Percentiles rank a stretch among this genome's conserved stretches.
Evolutionary conservation across 2,113 vertebrate genomes (phyloP).

Genomic region (Trachemys scripta): DNA sequence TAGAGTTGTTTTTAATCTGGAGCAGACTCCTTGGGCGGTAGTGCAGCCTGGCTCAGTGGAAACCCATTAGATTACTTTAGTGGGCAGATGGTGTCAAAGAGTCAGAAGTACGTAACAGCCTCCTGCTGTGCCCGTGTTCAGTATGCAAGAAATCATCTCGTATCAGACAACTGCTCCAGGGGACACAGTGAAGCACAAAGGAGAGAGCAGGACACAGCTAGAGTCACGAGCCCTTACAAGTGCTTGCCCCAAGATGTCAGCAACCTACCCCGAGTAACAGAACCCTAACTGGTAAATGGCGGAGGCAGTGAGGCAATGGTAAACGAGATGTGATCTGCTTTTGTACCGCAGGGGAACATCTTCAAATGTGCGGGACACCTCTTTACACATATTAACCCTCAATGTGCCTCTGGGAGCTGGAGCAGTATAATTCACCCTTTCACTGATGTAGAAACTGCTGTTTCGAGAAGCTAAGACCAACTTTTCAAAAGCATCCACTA

Average conservation of each 20-base stretch:
- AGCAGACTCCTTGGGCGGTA: slow-evolving; percentile 54
- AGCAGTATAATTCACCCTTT: neutral
- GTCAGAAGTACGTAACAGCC: slow-evolving; percentile 59
- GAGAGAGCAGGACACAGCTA: neutral
- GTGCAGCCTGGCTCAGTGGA: slow-evolving; percentile 67
- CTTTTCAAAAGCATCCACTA: neutral
- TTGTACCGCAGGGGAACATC: neutral
- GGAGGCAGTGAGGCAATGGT: neutral
- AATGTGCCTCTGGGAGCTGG: neutral
- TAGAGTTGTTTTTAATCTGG: neutral
- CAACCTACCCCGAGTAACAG: neutral
- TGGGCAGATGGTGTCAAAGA: slow-evolving; percentile 73
- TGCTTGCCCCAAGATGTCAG: neutral
- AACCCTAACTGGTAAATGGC: neutral
- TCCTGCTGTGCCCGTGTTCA: slow-evolving; percentile 59
- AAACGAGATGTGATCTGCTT: neutral
- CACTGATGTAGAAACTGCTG: neutral
- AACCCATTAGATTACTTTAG: slow-evolving; percentile 72
- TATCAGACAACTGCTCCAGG: slow-evolving; percentile 61
- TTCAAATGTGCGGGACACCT: neutral
- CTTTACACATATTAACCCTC: neutral
- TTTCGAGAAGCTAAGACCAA: neutral
- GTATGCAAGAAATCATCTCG: slow-evolving; percentile 67
- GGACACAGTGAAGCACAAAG: slow-evolving; percentile 28
- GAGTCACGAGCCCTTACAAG: neutral